Evolutionary conservation across 1,140 invertebrate genomes (phyloP), one percentile per base, ranked within the genome.

Genomic region (Adoxophyes honmai): DNA sequence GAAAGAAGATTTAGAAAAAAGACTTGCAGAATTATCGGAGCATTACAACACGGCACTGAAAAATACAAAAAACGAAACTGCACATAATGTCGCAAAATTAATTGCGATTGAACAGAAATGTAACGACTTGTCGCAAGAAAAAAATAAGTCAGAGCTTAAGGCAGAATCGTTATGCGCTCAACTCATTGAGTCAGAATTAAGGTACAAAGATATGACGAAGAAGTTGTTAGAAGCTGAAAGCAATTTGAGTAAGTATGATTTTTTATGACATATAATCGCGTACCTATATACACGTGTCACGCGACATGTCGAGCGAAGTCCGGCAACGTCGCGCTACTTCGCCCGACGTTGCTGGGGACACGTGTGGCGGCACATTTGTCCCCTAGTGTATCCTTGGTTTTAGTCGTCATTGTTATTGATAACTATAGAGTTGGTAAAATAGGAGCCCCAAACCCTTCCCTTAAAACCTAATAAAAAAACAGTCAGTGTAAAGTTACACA

Each of bases 1-100:
- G 28, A 87, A 84, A 72, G 68, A 87, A 64, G 72, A 79, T 34
- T 65, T 88, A 3, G 76, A 79, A 58, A 81, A 68, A 28, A 72
- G 68, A 4, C 67, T 86, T 11, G 57, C 62, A 44, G 70, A 85
- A 15, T 51, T 84, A 18, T 75, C 75, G 1, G 55, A 59, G 8
- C 61, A 70, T 60, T 86, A 84, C 55, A 73, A 75, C 13, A 71
- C 81, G 69, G 78, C 81, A 0, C 48, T 84, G 11, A 54, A 60
- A 54, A 66, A 70, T 42, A 60, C 78, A 9, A 80, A 81, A 63
- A 42, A 65, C 5, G 81, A 87, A 57, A 66, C 79, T 16, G 76
- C 65, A 56, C 13, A 13, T 4, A 80, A 75, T 18, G 56, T 73
- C 4, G 60, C 48, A 11, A 78, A 81, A 61, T 18, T 83, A 10